Evolutionary conservation across 2,797 vertebrate species (phyloP).

Genomic region (Glossophaga mutica): DNA sequence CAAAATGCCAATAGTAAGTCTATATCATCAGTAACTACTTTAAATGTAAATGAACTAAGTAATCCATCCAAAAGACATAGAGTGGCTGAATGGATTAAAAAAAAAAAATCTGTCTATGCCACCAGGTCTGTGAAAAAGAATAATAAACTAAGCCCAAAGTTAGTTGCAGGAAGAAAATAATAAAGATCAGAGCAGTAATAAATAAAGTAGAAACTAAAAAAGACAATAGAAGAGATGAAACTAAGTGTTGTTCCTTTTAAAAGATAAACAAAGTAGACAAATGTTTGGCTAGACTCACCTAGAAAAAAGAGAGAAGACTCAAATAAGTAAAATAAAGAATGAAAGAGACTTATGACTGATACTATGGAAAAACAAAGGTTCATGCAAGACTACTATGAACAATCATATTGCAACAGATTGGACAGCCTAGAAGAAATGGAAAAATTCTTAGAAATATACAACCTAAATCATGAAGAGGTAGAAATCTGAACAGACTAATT

Average conservation of each 20-base stretch:
- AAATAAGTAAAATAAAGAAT: not conserved
- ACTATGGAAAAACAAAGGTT: not conserved
- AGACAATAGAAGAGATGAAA: not conserved
- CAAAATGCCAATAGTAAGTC: not conserved
- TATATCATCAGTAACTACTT: not conserved
- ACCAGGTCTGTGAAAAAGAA: not conserved
- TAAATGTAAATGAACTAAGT: not conserved
- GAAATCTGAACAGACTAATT: not conserved
- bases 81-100: not conserved
- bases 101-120: too few relatives aligned
- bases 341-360: not conserved
- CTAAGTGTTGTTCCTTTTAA: not conserved
- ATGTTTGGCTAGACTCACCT: not conserved
- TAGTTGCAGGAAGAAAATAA: not conserved
- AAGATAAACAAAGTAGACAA: not conserved
- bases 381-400: not conserved
- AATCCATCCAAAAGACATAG: not conserved
- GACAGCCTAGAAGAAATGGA: not conserved
- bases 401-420: not conserved
- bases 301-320: not conserved
- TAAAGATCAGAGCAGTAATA: not conserved
- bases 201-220: not conserved
- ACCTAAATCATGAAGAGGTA: not conserved
- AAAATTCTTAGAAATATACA: not conserved
- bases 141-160: not conserved